A percentile compares a stretch with the other conserved stretches of the same genome.
Conservation (phyloP, 2,113 vertebrate species). For the Anoplopoma fimbria region DNA sequence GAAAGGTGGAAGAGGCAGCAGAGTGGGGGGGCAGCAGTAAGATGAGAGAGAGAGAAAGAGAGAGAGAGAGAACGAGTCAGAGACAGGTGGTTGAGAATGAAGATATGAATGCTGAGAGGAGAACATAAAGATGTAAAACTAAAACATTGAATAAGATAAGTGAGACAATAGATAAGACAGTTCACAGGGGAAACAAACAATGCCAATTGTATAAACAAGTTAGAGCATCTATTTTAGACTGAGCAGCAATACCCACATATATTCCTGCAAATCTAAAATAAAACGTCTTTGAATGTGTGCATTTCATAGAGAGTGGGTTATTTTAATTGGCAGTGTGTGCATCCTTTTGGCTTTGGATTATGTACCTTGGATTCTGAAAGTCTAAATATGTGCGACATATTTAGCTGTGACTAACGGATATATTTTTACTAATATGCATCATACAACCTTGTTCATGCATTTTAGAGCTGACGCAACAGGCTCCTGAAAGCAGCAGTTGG, state of each 20-base stretch:
- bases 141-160: constrained; percentile 17
- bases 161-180: not conserved
- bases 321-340: constrained; percentile 8
- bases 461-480: constrained; percentile 57
- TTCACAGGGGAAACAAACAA: constrained; percentile 6
- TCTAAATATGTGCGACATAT: not conserved
- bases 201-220: not conserved
- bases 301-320: not conserved
- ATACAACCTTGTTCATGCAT: constrained; percentile 17
- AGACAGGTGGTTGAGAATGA: constrained; percentile 6
- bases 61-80: not conserved
- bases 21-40: not conserved
- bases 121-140: not conserved
- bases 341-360: not conserved
- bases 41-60: constrained; percentile 6
- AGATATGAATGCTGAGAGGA: not conserved
- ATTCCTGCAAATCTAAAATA: constrained; percentile 19
- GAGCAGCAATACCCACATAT: not conserved
- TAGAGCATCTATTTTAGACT: constrained; percentile 3
- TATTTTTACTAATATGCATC: constrained; percentile 36
- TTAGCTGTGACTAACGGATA: constrained; percentile 11
- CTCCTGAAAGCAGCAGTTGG: constrained; percentile 53
- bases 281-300: not conserved
- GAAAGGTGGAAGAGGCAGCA: constrained; percentile 18
- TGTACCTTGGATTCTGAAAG: not conserved